These are phyloP conservation scores for Gymnoscelis rufifasciata DNA, from an alignment of 2,888 invertebrate species.

Conservation along the genomic window DNA sequence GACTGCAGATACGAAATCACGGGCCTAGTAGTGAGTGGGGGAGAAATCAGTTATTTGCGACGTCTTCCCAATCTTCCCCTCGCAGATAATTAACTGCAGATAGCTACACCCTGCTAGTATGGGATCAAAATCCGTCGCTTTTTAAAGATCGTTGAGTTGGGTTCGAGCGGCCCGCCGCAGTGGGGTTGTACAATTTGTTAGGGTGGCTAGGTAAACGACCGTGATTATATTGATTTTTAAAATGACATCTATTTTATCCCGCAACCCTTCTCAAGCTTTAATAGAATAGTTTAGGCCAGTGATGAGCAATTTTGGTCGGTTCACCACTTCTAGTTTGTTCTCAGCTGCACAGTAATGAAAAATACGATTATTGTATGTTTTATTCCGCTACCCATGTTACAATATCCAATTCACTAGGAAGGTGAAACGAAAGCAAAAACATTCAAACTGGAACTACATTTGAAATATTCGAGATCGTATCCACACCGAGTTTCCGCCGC, in stretches of 20 bases:
- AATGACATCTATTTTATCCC: constrained; percentile 50
- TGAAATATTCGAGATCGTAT: constrained; percentile 18
- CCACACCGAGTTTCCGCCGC: constrained; percentile 8
- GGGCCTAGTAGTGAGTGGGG: constrained; percentile 46
- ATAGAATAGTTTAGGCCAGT: no score
- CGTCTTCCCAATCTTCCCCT: constrained; percentile 57
- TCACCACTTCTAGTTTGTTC: no score
- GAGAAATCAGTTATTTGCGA: constrained; percentile 62
- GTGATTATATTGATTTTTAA: constrained; percentile 73
- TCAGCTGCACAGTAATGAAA: no score
- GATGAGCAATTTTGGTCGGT: no score
- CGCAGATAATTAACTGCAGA: constrained; percentile 76
- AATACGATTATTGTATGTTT: not conserved
- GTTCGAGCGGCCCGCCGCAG: constrained; percentile 47
- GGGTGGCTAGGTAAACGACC: constrained; percentile 69
- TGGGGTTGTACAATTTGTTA: constrained; percentile 70
- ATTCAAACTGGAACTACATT: constrained; percentile 5
- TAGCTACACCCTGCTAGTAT: constrained; percentile 56
- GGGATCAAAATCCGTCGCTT: constrained; percentile 68
- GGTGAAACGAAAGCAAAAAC: constrained; percentile 7
- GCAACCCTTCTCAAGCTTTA: constrained; percentile 35
- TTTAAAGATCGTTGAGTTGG: constrained; percentile 61
- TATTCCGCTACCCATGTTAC: not conserved
- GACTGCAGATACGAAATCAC: constrained; percentile 58
- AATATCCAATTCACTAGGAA: constrained; percentile 4